Base-by-base conservation (phyloP, 2,888 invertebrate species). In the Sericinus montela region DNA sequence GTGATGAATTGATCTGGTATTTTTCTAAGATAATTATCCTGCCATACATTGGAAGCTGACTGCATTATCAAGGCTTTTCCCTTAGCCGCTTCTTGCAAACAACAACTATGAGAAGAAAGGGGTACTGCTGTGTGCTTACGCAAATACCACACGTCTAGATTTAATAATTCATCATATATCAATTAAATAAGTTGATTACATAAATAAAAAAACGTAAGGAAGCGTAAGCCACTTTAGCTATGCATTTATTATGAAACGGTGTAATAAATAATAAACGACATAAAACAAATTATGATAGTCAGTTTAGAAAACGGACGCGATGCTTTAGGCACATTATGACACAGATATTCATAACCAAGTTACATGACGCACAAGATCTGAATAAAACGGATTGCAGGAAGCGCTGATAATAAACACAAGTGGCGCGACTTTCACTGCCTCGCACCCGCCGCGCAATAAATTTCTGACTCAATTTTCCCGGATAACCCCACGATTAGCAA, bases 291-390 rank as follows among this genome's bases (percentile, higher is more conserved):
- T n/a, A 14, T 39, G 28, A 39, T 39, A 28, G 39, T 28, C 28
- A 11, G 7, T 23, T 11, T 23, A 13, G 28, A 23, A 11, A 28
- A 11, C n/a, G n/a, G 19, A 14, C 25, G 25, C 43, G 28, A 8
- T 8, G 9, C 28, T 10, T 29, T 10, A 28, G 28, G n/a, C n/a
- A n/a, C n/a, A n/a, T n/a, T n/a, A n/a, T n/a, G n/a, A 28, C 32
- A 32, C 37, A 13, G 9, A 6, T 34, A 29, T 29, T 23, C 38
- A 14, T 30, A 14, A 13, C 32, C 7, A 14, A 30, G 30, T 38
- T 38, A 38, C 45, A 28, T 44, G 30, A 29, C 23, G 32, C 19
- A 16, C 11, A 30, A 38, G 32, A 39, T 32, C 32, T 23, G 28
- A 36, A 29, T 41, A 13, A 45, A 19, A 30, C 9, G 7, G 16